phyloP scores from a whole-genome alignment of 2,113 vertebrate genomes.

The Etheostoma spectabile region DNA sequence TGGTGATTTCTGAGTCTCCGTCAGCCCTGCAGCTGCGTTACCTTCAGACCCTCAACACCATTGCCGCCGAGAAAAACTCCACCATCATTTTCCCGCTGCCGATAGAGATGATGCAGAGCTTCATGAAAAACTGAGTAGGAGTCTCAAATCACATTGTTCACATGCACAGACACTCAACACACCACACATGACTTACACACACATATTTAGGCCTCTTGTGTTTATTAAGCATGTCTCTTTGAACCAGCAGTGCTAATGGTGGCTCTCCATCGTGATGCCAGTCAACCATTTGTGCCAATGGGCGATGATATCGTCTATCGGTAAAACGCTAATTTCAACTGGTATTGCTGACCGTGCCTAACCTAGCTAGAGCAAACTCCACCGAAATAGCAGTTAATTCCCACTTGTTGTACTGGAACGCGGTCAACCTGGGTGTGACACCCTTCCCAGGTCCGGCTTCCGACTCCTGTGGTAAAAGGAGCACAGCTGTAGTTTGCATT shows the following conservation, averaged over 20 bases:
- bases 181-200: not conserved
- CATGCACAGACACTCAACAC: not conserved
- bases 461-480: too few relatives aligned
- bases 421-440: too few relatives aligned
- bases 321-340: too few relatives aligned
- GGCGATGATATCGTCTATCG: too few relatives aligned
- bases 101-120: conserved; percentile 88
- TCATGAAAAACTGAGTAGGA: conserved; percentile 71
- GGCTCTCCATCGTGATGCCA: too few relatives aligned
- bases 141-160: not conserved
- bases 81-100: conserved; percentile 95
- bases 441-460: too few relatives aligned
- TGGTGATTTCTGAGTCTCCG: conserved; percentile 92
- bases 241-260: not conserved
- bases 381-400: too few relatives aligned
- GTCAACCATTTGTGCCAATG: too few relatives aligned
- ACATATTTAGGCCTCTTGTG: not conserved
- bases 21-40: conserved; percentile 94
- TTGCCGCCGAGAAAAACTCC: conserved; percentile 92
- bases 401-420: too few relatives aligned
- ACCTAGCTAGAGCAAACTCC: too few relatives aligned
- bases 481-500: not conserved
- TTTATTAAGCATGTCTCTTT: conserved; percentile 1
- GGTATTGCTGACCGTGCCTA: too few relatives aligned
- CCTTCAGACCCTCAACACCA: conserved; percentile 93